Percentiles rank a stretch among this genome's conserved stretches.
These are phyloP conservation scores for Tapirus terrestris DNA, from an alignment of 2,113 vertebrate species.

Conservation along the genomic window DNA sequence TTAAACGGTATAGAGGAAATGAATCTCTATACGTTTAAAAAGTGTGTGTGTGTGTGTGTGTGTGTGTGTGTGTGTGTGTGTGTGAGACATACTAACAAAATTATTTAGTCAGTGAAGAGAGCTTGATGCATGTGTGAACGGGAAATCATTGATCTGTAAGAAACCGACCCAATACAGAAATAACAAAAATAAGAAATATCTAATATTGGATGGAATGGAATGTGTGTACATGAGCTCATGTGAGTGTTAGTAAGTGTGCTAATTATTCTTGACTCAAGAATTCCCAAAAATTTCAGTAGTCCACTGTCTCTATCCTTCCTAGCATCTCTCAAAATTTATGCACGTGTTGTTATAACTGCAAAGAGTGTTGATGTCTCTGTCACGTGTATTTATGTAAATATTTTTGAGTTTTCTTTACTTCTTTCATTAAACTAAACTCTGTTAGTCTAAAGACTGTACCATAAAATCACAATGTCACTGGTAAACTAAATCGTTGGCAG, in stretches of 20 bases:
- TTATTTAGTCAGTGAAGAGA: neutral
- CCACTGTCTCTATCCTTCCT: neutral
- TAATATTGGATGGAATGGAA: neutral
- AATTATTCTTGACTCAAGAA: slow-evolving; percentile 13
- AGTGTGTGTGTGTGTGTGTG: neutral
- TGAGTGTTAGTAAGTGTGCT: neutral
- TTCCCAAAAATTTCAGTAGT: neutral
- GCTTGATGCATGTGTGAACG: neutral
- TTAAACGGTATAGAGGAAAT: neutral
- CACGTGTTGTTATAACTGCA: neutral
- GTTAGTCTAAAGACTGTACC: neutral
- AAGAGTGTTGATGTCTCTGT: neutral
- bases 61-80: neutral
- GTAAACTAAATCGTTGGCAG: slow-evolving; percentile 17
- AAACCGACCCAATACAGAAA: neutral
- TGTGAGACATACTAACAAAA: neutral
- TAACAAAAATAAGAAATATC: slow-evolving; percentile 21
- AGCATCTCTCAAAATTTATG: slow-evolving; percentile 24
- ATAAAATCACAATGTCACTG: neutral
- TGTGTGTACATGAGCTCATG: neutral
- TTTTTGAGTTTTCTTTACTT: neutral
- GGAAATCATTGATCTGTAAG: neutral
- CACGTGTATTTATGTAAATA: neutral
- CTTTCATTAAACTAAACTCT: slow-evolving; percentile 13
- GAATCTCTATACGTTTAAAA: neutral